Conservation (phyloP, 2,113 vertebrate genomes). For the Origma solitaria region DNA sequence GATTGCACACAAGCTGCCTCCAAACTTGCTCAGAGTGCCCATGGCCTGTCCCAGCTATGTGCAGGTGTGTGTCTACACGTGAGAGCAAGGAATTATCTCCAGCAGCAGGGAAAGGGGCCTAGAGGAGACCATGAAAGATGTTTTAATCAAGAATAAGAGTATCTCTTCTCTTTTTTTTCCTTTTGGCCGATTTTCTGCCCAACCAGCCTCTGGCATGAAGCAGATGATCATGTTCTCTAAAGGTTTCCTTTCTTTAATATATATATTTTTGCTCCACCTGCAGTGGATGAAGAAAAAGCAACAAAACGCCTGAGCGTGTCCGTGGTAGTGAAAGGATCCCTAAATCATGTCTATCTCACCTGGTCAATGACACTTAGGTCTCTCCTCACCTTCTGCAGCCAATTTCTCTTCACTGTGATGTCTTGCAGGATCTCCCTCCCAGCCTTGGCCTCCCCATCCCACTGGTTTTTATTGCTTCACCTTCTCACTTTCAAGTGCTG, state of each 20-base stretch:
- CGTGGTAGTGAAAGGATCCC: background rate
- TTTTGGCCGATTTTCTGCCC: background rate
- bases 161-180: background rate
- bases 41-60: background rate
- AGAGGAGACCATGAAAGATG: background rate
- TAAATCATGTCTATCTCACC: rapidly evolving
- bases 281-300: background rate
- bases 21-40: background rate
- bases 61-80: background rate
- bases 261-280: rapidly evolving
- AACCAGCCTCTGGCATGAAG: background rate
- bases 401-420: background rate
- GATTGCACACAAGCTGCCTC: background rate
- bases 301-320: background rate
- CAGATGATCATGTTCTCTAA: background rate
- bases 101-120: background rate
- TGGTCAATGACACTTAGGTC: background rate
- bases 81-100: background rate
- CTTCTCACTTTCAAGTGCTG: background rate
- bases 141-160: background rate
- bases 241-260: background rate
- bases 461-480: background rate
- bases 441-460: background rate
- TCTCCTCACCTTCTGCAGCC: background rate
- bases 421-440: background rate